These are phyloP conservation scores for Trissolcus japonicus DNA, from an alignment of 2,888 invertebrate species.

Conservation along the genomic window DNA sequence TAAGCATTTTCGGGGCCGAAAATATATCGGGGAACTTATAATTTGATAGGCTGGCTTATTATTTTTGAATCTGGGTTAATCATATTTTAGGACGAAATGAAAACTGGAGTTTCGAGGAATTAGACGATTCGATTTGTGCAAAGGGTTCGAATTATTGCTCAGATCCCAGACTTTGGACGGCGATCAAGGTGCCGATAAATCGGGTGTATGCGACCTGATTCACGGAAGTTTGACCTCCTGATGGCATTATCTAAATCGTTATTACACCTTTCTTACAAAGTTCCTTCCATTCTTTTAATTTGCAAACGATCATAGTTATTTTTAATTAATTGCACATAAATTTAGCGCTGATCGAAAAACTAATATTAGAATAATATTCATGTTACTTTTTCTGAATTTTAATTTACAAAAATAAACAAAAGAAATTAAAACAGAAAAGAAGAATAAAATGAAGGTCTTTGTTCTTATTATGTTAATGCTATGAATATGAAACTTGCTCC, in stretches of 20 bases:
- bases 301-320: background rate
- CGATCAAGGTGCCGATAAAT: conserved; percentile 34
- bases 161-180: background rate
- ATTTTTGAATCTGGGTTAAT: conserved; percentile 36
- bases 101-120: conserved; percentile 30
- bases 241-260: conserved; percentile 27
- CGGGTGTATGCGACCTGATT: conserved; percentile 25
- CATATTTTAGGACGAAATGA: conserved; percentile 19
- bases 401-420: background rate
- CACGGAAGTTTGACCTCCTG: conserved; percentile 41
- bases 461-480: conserved; percentile 32
- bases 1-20: background rate
- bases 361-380: conserved; percentile 16
- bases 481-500: conserved; percentile 28
- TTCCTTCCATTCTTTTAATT: conserved; percentile 2
- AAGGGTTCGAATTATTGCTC: conserved; percentile 23
- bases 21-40: conserved; percentile 20
- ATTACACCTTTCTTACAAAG: conserved; percentile 29
- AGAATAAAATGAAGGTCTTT: too few species aligned
- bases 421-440: conserved; percentile 5
- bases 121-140: conserved; percentile 11
- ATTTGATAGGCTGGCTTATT: conserved; percentile 41
- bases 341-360: too few species aligned
- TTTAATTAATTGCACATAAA: too few species aligned
- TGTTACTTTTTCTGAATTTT: background rate